These are phyloP conservation scores for Caloenas nicobarica DNA, from an alignment of 2,113 vertebrate genomes.

Conservation along the genomic window DNA sequence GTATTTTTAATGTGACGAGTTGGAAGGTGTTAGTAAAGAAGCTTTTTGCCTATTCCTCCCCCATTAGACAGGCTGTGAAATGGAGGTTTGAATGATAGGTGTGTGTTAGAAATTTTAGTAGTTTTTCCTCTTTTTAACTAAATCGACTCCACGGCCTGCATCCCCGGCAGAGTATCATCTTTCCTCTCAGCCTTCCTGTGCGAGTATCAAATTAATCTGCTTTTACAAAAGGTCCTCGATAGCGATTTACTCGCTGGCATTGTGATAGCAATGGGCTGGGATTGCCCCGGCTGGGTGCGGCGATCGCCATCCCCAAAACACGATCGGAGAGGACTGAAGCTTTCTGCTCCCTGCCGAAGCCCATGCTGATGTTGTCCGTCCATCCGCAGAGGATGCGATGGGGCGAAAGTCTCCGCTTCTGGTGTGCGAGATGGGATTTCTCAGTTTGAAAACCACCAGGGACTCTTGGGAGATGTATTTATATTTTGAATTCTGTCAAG, in stretches of 20 bases:
- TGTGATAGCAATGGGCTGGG: neutral
- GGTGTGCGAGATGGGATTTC: neutral
- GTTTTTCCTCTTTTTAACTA: neutral
- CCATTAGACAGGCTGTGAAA: neutral
- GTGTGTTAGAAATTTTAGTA: neutral
- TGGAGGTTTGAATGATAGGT: neutral
- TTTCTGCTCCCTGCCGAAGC: neutral
- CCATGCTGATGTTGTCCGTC: accelerated
- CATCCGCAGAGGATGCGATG: neutral
- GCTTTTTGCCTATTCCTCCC: neutral
- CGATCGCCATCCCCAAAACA: neutral
- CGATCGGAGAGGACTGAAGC: neutral
- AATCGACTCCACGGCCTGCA: accelerated
- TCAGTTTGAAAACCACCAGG: neutral
- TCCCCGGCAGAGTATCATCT: neutral
- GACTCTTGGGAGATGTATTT: neutral
- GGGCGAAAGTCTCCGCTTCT: neutral
- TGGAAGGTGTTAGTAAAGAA: neutral
- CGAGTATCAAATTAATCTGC: neutral
- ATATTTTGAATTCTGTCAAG: neutral
- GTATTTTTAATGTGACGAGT: neutral
- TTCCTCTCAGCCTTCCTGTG: neutral
- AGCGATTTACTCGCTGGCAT: neutral
- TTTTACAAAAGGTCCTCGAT: neutral
- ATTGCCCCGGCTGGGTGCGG: no score